Conservation (phyloP, 2,797 vertebrate genomes). For the Vultur gryphus region DNA sequence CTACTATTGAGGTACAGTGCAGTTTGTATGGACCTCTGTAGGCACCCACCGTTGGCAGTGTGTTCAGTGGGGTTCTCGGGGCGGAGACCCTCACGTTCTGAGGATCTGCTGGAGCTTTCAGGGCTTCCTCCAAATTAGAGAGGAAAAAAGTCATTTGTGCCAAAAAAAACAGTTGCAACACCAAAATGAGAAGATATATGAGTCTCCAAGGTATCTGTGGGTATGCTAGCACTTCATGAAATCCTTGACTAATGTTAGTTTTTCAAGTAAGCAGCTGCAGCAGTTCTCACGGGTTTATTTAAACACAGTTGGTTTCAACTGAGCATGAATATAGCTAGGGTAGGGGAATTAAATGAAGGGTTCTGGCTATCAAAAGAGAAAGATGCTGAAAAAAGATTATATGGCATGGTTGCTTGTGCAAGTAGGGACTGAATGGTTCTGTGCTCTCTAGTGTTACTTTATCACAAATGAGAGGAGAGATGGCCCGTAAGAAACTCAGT, state of each 20-base stretch:
- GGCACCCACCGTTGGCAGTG: fast-evolving
- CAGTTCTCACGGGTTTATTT: neutral
- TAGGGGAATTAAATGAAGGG: neutral
- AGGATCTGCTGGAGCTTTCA: neutral
- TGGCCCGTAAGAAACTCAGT: neutral
- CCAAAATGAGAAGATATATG: neutral
- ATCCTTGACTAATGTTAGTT: neutral
- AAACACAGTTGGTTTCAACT: neutral
- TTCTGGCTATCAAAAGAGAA: neutral
- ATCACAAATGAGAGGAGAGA: neutral
- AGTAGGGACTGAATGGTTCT: neutral
- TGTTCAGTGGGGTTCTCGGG: neutral
- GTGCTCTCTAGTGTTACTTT: neutral
- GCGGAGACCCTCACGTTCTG: neutral
- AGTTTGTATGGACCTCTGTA: neutral
- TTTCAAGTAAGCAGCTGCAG: neutral
- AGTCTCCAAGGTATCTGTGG: neutral
- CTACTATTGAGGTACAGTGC: neutral
- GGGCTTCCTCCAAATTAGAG: neutral
- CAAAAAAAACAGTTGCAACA: neutral
- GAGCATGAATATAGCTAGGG: neutral
- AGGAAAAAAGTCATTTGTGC: neutral
- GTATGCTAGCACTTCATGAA: neutral
- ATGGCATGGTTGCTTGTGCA: neutral
- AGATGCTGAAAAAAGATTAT: neutral